phyloP scores from a whole-genome alignment of 2,888 invertebrate species.

The Imbricaverruca yamaguchii region DNA sequence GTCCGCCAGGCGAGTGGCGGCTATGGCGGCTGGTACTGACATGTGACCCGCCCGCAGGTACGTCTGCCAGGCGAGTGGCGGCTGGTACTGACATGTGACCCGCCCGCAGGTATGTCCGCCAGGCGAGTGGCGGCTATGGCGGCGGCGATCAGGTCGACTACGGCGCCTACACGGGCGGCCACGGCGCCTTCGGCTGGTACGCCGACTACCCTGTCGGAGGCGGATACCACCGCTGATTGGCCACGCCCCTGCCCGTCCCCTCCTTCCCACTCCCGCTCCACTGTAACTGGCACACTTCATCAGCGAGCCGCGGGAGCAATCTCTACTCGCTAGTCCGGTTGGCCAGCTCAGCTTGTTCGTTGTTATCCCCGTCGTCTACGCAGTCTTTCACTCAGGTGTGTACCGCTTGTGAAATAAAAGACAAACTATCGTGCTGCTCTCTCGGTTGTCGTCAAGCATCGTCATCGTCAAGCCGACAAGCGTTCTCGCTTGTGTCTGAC shows the following conservation, averaged over 20 bases:
- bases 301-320: too few relatives aligned
- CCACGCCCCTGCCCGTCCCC: background rate
- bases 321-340: background rate
- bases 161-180: slow-evolving; percentile 39
- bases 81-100: background rate
- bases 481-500: too few relatives aligned
- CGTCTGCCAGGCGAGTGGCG: background rate
- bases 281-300: too few relatives aligned
- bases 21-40: background rate
- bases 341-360: background rate
- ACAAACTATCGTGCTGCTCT: too few relatives aligned
- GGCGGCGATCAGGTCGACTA: slow-evolving; percentile 32
- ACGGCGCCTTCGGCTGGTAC: slow-evolving; percentile 39
- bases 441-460: too few relatives aligned
- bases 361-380: background rate
- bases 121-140: background rate
- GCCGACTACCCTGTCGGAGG: slow-evolving; percentile 35
- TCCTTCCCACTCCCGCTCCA: background rate
- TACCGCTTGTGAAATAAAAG: background rate
- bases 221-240: background rate
- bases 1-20: background rate
- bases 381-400: background rate
- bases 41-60: background rate
- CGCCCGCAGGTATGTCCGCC: background rate
- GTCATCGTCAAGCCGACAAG: too few relatives aligned